Conservation (phyloP, 2,888 invertebrate species). For the Cephus pygmeus region DNA sequence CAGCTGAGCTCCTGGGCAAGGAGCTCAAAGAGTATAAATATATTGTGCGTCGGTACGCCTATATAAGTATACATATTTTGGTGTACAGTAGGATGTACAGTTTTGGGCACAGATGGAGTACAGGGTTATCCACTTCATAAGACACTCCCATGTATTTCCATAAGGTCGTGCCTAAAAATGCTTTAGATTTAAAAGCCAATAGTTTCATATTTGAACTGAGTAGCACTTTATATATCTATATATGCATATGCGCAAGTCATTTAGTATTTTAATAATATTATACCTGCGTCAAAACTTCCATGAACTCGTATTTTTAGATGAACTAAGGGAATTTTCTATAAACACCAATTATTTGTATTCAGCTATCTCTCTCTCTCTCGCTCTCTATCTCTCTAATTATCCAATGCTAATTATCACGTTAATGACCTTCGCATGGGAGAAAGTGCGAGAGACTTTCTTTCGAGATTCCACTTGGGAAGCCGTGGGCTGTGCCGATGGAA, state of each 20-base stretch:
- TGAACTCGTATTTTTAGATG: background rate
- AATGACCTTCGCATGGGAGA: constrained; percentile 60
- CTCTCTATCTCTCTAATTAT: background rate
- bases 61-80: background rate
- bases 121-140: background rate
- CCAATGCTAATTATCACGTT: constrained; percentile 34
- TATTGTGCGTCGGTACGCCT: background rate
- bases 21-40: background rate
- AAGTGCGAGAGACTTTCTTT: constrained; percentile 35
- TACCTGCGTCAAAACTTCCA: background rate
- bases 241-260: background rate
- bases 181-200: background rate
- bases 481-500: constrained; percentile 10
- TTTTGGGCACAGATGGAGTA: background rate
- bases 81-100: background rate
- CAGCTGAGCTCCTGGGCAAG: background rate
- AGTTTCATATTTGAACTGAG: background rate
- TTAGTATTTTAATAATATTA: background rate
- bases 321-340: background rate
- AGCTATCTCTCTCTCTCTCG: background rate
- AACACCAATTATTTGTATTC: background rate
- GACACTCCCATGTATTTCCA: background rate
- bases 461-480: constrained; percentile 18
- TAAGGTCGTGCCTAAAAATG: background rate
- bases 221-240: background rate